phyloP scores from a whole-genome alignment of 35 echinoderm and acorn worm species.

The Lytechinus variegatus region DNA sequence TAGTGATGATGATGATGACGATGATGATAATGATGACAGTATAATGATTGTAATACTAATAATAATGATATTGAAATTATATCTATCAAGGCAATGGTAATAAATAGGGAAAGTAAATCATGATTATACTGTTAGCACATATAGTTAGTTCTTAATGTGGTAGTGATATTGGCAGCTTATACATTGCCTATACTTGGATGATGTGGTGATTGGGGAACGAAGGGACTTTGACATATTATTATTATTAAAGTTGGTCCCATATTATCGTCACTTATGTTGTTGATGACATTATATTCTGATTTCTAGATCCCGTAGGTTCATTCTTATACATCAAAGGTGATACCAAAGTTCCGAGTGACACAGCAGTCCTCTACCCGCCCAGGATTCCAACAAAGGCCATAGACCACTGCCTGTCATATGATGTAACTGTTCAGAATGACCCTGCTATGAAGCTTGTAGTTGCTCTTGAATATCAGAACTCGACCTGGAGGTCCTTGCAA shows the following conservation, averaged over 20 bases:
- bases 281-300: not conserved
- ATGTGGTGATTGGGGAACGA: no score
- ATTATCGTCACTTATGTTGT: not conserved
- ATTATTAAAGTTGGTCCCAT: not conserved
- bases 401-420: conserved; percentile 6
- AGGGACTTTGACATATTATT: not conserved
- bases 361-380: not conserved
- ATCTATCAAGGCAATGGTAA: no score
- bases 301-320: conserved; percentile 13
- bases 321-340: conserved; percentile 15
- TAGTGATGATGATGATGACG: no score
- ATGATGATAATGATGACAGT: no score
- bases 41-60: no score
- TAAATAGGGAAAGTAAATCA: no score
- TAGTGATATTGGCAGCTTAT: no score
- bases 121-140: no score
- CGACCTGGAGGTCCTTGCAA: not conserved
- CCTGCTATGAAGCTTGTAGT: not conserved
- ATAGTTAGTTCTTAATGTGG: no score
- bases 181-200: no score
- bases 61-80: no score
- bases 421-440: conserved; percentile 27
- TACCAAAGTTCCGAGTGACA: not conserved
- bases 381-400: not conserved
- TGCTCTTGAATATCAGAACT: not conserved